Percentiles rank a stretch among this genome's conserved stretches.
Evolutionary conservation across 2,888 invertebrate genomes (phyloP).

Genomic region (Caenorhabditis sp.): DNA sequence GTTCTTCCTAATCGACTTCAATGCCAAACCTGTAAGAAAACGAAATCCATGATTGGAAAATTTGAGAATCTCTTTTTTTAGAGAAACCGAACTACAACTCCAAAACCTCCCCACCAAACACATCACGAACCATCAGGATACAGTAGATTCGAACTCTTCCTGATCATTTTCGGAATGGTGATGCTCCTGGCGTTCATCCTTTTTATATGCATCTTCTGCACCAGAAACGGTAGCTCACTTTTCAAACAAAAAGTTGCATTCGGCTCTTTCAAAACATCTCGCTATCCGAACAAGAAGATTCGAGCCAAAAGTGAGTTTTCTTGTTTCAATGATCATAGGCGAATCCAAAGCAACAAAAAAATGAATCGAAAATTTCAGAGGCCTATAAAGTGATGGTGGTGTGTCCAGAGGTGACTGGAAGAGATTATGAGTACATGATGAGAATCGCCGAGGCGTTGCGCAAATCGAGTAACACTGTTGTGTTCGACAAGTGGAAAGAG

Average conservation of each 20-base stretch:
- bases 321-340: no score
- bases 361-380: conserved; percentile 36
- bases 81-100: not conserved
- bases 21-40: not conserved
- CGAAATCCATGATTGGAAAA: not conserved
- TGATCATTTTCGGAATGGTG: no score
- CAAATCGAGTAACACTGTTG: conserved; percentile 45
- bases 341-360: not conserved
- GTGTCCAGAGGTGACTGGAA: conserved; percentile 46
- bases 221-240: not conserved
- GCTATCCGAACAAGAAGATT: conserved; percentile 10
- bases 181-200: not conserved
- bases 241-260: conserved; percentile 44
- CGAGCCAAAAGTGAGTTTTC: conserved; percentile 22
- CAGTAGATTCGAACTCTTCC: not conserved
- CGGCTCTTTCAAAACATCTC: conserved; percentile 14
- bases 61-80: no score
- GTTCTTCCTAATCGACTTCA: conserved; percentile 24
- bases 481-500: conserved; percentile 49
- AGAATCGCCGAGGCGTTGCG: conserved; percentile 47
- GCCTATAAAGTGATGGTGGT: conserved; percentile 43
- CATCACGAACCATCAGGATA: conserved; percentile 2
- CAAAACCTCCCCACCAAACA: not conserved
- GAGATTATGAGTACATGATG: conserved; percentile 47
- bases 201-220: conserved; percentile 6